Conservation (phyloP, 2,113 vertebrate species). For the Hemicordylus capensis region DNA sequence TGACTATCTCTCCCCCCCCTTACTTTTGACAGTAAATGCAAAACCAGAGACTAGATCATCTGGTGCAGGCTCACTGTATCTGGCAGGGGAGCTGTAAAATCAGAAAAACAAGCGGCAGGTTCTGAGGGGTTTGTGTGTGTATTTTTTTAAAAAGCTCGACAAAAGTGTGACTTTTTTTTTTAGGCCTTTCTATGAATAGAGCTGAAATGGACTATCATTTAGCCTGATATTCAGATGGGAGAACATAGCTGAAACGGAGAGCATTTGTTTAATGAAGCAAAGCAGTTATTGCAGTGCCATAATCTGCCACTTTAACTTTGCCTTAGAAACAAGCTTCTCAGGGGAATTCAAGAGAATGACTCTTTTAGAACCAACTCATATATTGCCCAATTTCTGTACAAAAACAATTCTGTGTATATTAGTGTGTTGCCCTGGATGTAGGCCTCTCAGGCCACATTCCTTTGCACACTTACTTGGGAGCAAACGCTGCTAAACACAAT, state of each 20-base stretch:
- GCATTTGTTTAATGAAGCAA: not conserved
- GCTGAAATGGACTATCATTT: not conserved
- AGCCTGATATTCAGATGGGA: not conserved
- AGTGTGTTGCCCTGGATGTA: no score
- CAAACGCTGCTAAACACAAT: no score
- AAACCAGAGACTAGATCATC: not conserved
- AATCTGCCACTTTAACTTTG: not conserved
- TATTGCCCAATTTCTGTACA: no score
- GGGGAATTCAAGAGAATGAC: not conserved
- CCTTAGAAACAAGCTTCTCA: not conserved
- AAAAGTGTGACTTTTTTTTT: no score
- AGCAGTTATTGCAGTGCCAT: not conserved
- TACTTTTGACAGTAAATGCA: no score
- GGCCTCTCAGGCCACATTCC: no score
- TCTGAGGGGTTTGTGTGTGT: not conserved
- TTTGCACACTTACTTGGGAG: no score
- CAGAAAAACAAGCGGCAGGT: not conserved
- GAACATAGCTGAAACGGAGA: constrained; percentile 1
- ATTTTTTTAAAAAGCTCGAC: no score
- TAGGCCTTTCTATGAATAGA: not conserved
- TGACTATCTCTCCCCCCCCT: no score
- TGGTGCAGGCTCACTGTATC: no score
- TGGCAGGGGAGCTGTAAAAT: not conserved
- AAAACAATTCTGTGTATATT: no score
- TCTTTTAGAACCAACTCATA: no score